A percentile compares a stretch with the other conserved stretches of the same genome.
These are phyloP conservation scores for Drosophila incognita DNA, from an alignment of 2,888 invertebrate species.

Conservation along the genomic window DNA sequence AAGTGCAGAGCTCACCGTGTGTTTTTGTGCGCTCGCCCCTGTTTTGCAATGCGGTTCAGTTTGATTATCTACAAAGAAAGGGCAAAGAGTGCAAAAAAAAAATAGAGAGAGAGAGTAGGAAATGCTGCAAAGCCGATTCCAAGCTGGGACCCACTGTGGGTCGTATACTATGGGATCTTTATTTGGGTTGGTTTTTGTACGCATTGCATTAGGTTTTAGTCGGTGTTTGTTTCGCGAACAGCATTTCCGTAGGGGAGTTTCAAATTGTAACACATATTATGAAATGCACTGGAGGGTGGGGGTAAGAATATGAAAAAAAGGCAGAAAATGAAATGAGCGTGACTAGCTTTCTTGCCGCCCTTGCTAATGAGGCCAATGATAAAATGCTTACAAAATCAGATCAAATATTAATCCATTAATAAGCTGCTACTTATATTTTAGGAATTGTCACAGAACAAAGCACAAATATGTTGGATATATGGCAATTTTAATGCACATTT, in stretches of 20 bases:
- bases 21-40: slow-evolving; percentile 16
- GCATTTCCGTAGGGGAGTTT: slow-evolving; percentile 50
- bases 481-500: slow-evolving; percentile 1
- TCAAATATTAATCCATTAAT: slow-evolving; percentile 27
- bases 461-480: slow-evolving; percentile 7
- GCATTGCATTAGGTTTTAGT: slow-evolving; percentile 36
- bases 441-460: slow-evolving; percentile 29
- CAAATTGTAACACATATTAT: slow-evolving; percentile 36
- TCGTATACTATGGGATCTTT: slow-evolving; percentile 24
- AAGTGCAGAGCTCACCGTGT: slow-evolving; percentile 39
- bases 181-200: slow-evolving; percentile 33
- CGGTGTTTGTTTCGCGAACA: slow-evolving; percentile 38
- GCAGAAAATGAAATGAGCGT: slow-evolving; percentile 4
- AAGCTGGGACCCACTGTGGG: slow-evolving; percentile 51
- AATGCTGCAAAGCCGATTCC: slow-evolving; percentile 50
- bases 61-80: slow-evolving; percentile 57
- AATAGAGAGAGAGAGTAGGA: not conserved
- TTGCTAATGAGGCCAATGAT: slow-evolving; percentile 42
- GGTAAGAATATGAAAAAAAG: not conserved
- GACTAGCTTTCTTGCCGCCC: not conserved
- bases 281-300: not conserved
- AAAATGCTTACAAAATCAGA: slow-evolving; percentile 24
- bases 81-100: not conserved
- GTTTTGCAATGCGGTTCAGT: slow-evolving; percentile 6
- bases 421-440: slow-evolving; percentile 25